A percentile compares a stretch with the other conserved stretches of the same genome.
phyloP scores from a whole-genome alignment of 2,888 invertebrate species.

The Norana najaformis region DNA sequence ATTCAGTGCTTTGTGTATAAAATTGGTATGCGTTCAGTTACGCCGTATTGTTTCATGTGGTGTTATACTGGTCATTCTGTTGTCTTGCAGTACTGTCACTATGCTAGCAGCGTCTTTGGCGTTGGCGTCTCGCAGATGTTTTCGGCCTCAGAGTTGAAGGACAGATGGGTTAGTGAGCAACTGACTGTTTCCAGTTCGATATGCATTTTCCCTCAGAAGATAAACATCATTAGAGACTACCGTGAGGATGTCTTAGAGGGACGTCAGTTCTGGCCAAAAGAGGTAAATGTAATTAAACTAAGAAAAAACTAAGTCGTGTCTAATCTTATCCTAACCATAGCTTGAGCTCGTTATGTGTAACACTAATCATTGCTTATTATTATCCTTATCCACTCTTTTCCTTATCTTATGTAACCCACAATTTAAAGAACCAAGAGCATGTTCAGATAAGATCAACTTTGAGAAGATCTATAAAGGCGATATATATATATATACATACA shows the following conservation, averaged over 20 bases:
- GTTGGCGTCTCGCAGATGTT: constrained; percentile 54
- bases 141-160: constrained; percentile 50
- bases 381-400: too few relatives aligned
- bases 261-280: constrained; percentile 55
- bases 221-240: constrained; percentile 57
- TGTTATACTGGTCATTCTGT: neutral
- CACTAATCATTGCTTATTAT: too few relatives aligned
- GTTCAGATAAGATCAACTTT: too few relatives aligned
- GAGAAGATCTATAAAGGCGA: too few relatives aligned
- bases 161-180: constrained; percentile 45
- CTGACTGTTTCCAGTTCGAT: constrained; percentile 51
- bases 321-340: too few relatives aligned
- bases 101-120: constrained; percentile 58
- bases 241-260: constrained; percentile 52
- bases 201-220: constrained; percentile 58
- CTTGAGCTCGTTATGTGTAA: too few relatives aligned
- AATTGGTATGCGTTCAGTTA: neutral
- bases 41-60: neutral
- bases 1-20: too few relatives aligned
- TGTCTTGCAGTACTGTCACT: constrained; percentile 55
- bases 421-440: neutral
- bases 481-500: too few relatives aligned
- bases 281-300: constrained; percentile 43
- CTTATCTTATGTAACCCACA: too few relatives aligned
- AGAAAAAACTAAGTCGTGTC: too few relatives aligned